Base-by-base conservation (phyloP, 1,140 invertebrate species). In the Steinernema feltiae region DNA sequence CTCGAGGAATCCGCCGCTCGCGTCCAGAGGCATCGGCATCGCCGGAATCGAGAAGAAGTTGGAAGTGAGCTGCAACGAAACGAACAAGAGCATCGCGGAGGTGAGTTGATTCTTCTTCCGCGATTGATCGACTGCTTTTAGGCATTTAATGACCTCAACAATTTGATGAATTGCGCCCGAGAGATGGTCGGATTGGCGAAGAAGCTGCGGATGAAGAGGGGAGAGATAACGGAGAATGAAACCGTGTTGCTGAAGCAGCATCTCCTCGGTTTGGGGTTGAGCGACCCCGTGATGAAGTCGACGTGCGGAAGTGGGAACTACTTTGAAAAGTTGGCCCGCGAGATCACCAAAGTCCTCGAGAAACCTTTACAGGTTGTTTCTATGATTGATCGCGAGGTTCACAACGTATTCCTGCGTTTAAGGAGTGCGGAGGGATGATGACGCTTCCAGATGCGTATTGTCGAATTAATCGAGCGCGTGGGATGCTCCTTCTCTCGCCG, bases 221-320 rank as follows among this genome's bases (percentile, higher is more conserved):
- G 94, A 30, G 93, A 95, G 84, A 94, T 97, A 78, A 95, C 94
- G 12, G 94, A 97, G 86, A 95, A 98, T 89, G 97, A 99, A 89
- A 98, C 95, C 7, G 90, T 97, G 18, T 90, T 91, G 80, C 98
- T 99, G 83, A 97, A 98, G 87, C 93, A 94, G 0, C 96, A 98
- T 85, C 88, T 99, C 41, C 90, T 99, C 87, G 97, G 94, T 87
- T 90, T 99, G 80, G 96, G 96, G 82, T 95, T 99, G 78, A 76
- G 74, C 35, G 94, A 98, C 89, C 95, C 95, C 24, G 95, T 98
- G 0, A 98, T 95, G 0, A 90, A 93, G 86, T 86, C 94, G 85
- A 90, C 92, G 46, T 95, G 92, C 86, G 92, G 92, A 81, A 93
- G 90, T 81, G 93, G 93, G 77, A 91, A 92, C 78, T 99, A 96